These are phyloP conservation scores for Thalpophila matura DNA, from an alignment of 2,888 invertebrate genomes.

Conservation along the genomic window DNA sequence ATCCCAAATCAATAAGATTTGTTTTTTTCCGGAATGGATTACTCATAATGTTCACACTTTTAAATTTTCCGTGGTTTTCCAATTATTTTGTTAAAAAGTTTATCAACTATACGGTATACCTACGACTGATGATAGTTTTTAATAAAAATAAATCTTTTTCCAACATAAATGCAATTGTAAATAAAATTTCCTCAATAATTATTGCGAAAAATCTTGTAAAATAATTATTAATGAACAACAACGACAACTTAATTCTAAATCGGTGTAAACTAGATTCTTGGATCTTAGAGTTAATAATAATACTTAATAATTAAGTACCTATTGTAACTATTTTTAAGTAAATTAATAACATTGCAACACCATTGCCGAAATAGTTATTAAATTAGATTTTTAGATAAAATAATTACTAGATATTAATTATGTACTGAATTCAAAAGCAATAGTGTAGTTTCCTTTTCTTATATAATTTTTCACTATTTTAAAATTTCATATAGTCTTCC, in stretches of 20 bases:
- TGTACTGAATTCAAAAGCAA: slow-evolving; percentile 84
- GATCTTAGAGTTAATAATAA: slow-evolving; percentile 57
- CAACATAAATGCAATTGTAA: slow-evolving; percentile 75
- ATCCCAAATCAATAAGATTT: slow-evolving; percentile 4
- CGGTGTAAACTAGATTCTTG: slow-evolving; percentile 80
- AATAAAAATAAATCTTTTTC: slow-evolving; percentile 71
- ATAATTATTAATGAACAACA: slow-evolving; percentile 81
- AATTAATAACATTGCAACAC: slow-evolving; percentile 80
- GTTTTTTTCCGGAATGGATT: slow-evolving; percentile 7
- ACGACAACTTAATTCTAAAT: slow-evolving; percentile 90
- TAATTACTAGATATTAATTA: slow-evolving; percentile 69
- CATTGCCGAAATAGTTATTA: slow-evolving; percentile 77
- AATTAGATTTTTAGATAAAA: slow-evolving; percentile 70
- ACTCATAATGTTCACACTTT: slow-evolving; percentile 8
- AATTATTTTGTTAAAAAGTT: slow-evolving; percentile 54
- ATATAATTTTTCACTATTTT: slow-evolving; percentile 69
- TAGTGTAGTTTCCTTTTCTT: slow-evolving; percentile 70
- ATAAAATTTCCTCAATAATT: slow-evolving; percentile 70
- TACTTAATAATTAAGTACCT: slow-evolving; percentile 61
- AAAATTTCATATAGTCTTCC: slow-evolving; percentile 87
- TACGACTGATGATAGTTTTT: slow-evolving; percentile 87
- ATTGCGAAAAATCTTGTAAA: slow-evolving; percentile 63
- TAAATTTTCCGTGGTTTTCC: slow-evolving; percentile 20
- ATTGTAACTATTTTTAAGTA: slow-evolving; percentile 69
- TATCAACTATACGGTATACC: slow-evolving; percentile 69